phyloP scores from a whole-genome alignment of 92 coral and sea anemone species.

The Zoanthus solanderi region DNA sequence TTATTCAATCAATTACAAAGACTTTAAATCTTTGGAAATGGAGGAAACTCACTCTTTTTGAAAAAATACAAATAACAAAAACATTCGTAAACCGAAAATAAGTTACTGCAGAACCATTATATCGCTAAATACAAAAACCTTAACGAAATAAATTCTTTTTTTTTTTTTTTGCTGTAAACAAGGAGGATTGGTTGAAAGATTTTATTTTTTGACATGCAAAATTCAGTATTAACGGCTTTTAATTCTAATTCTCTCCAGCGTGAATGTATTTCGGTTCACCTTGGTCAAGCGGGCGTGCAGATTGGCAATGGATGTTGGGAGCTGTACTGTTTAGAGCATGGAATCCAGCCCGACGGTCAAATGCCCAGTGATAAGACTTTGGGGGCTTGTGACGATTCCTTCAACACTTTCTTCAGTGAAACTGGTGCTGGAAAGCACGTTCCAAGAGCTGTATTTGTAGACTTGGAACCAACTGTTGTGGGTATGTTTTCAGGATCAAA shows the following conservation, averaged over 20 bases:
- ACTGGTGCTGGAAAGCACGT: slow-evolving; percentile 97
- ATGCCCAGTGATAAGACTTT: slow-evolving; percentile 86
- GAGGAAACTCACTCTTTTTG: too few species aligned
- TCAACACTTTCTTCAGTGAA: slow-evolving; percentile 98
- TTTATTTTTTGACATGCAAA: not conserved
- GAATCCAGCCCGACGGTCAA: slow-evolving; percentile 97
- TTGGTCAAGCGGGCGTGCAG: slow-evolving; percentile 98
- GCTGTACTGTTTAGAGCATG: slow-evolving; percentile 96
- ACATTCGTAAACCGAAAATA: too few species aligned
- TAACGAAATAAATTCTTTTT: too few species aligned
- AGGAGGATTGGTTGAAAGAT: too few species aligned
- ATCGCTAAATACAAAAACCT: too few species aligned
- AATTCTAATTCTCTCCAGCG: slow-evolving; percentile 63
- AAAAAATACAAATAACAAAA: too few species aligned
- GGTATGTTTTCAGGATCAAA: slow-evolving; percentile 61
- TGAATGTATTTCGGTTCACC: slow-evolving; percentile 98
- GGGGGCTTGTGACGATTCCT: slow-evolving; percentile 95
- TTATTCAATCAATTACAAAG: too few species aligned
- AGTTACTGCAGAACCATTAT: too few species aligned
- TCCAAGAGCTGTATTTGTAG: slow-evolving; percentile 96
- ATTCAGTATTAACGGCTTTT: not conserved
- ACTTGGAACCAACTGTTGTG: slow-evolving; percentile 95
- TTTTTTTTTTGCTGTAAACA: too few species aligned
- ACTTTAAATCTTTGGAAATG: too few species aligned
- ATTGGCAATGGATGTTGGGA: slow-evolving; percentile 99